phyloP scores from a whole-genome alignment of 2,113 vertebrate genomes.

The Spea multiplicata region DNA sequence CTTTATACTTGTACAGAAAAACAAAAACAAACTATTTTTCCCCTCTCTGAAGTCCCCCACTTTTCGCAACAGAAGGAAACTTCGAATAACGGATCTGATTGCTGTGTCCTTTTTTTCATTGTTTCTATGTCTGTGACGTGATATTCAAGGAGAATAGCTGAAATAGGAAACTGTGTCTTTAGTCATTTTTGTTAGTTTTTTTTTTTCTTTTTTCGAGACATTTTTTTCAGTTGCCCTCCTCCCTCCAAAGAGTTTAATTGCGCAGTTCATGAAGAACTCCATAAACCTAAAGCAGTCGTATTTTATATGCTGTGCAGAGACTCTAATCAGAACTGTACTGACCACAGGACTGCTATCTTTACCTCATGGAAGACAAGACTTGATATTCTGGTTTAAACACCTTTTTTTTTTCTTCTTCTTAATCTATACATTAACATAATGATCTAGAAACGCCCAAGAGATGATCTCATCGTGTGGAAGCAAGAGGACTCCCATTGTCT shows the following conservation, averaged over 20 bases:
- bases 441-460: conserved; percentile 11
- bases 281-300: neutral
- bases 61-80: conserved; percentile 65
- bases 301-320: conserved; percentile 64
- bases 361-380: conserved; percentile 42
- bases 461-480: neutral
- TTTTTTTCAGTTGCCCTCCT: conserved; percentile 85
- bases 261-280: conserved; percentile 1
- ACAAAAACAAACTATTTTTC: conserved; percentile 56
- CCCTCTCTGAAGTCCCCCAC: conserved; percentile 49
- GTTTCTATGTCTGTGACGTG: conserved; percentile 71
- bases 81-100: conserved; percentile 73
- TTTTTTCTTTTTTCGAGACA: conserved; percentile 65
- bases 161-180: conserved; percentile 77
- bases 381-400: conserved; percentile 45
- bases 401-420: conserved; percentile 19
- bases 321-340: conserved; percentile 1
- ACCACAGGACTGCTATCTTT: conserved; percentile 24
- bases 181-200: conserved; percentile 65
- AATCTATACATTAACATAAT: conserved; percentile 19
- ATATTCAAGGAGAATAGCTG: conserved; percentile 74
- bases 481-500: neutral
- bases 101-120: conserved; percentile 68
- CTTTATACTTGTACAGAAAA: conserved; percentile 83
- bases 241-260: conserved; percentile 62